Base-by-base conservation (phyloP, 2,113 vertebrate species). In the Pithys albifrons region DNA sequence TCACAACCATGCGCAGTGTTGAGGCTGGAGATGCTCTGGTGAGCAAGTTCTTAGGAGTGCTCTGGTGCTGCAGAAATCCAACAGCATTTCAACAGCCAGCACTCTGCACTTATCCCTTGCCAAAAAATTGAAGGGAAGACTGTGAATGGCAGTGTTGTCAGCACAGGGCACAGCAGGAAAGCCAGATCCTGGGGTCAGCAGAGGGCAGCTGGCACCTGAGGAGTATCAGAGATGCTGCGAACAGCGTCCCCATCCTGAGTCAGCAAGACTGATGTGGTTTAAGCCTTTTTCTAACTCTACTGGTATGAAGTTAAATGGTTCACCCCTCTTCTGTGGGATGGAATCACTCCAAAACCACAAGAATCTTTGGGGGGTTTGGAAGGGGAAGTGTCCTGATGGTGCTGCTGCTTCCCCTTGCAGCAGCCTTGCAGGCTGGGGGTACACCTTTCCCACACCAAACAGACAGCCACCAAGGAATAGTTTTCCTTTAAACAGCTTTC, bases 1-100 rank as follows among this genome's bases (percentile, higher is more conserved):
- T 25, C 14, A 1, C 2, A 2, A 2, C 19, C 0, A 0, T 13
- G 49, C 0, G 2, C 10, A 33, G 54, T 29, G 28, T 1, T 5
- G 12, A 31, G 46, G 27, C 37, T 1, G 5, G 62, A 24, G 17
- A 45, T 19, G 61, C 77, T 58, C 48, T 1, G 1, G 15, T 2
- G 5, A 59, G 57, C n/a, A 35, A 58, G 57, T 58, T 59, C 57
- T n/a, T 59, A 35, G 57, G 57, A 59, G n/a, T 18, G 57, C 65
- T 58, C 48, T 1, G 1, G 18, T 3, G 5, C 70, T 2, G 1
- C 71, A 85, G 29, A 76, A 79, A 69, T n/a, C 64, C 75, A 85
- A 9, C 41, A 76, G 35, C 61, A 88, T 37, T 71, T 85, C 35
- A 8, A 51, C 10, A 82, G 54, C 35, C 45, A 39, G 52, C 1